Percentiles rank a stretch among this genome's conserved stretches.
Conservation (phyloP, 2,797 vertebrate genomes). For the Pitangus sulphuratus region DNA sequence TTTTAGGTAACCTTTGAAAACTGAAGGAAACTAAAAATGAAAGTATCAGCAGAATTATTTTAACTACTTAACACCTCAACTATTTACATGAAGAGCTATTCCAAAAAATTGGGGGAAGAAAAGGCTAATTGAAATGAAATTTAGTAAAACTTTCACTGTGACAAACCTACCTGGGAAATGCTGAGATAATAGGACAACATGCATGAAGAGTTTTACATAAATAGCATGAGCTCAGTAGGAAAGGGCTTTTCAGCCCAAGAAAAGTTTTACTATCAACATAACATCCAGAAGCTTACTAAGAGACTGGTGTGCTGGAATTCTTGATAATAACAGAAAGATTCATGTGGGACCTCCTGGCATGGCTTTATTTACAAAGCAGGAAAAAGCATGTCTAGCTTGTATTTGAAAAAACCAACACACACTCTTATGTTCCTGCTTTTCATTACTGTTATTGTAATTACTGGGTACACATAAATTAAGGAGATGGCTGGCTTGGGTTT, state of each 20-base stretch:
- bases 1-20: neutral
- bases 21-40: neutral
- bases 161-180: neutral
- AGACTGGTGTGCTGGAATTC: neutral
- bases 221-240: neutral
- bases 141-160: neutral
- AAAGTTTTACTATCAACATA: neutral
- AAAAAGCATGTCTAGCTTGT: neutral
- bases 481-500: neutral
- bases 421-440: neutral
- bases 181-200: neutral
- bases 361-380: neutral
- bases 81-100: neutral
- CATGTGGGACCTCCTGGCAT: neutral
- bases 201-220: neutral
- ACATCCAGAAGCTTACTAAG: neutral
- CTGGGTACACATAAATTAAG: neutral
- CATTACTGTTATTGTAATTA: neutral
- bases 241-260: neutral
- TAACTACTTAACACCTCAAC: neutral
- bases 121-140: neutral
- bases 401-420: neutral
- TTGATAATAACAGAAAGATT: neutral
- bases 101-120: rapidly evolving
- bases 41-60: neutral